A percentile compares a stretch with the other conserved stretches of the same genome.
phyloP scores from a whole-genome alignment of 2,113 vertebrate genomes.

The Empidonax alnorum region DNA sequence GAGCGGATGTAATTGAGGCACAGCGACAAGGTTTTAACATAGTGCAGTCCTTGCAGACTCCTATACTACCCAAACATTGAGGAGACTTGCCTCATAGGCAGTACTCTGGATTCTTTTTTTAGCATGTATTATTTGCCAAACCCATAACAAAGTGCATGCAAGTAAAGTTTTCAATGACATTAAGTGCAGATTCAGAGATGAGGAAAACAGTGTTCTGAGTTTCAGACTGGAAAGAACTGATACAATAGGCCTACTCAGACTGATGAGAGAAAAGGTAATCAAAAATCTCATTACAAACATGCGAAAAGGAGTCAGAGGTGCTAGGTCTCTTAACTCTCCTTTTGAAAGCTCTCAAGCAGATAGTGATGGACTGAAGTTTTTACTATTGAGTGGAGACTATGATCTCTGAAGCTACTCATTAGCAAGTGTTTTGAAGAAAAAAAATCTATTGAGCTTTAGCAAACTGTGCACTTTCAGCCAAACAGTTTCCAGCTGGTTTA shows the following conservation, averaged over 20 bases:
- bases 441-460: not conserved
- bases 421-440: not conserved
- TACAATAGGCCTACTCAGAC: not conserved
- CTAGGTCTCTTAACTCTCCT: not conserved
- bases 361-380: not conserved
- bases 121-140: not conserved
- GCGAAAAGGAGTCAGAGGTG: not conserved
- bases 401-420: not conserved
- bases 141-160: rapidly evolving
- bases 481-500: not conserved
- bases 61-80: not conserved
- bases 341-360: not conserved
- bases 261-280: not conserved
- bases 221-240: not conserved
- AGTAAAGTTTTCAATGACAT: not conserved
- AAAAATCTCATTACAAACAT: not conserved
- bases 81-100: not conserved
- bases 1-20: not conserved
- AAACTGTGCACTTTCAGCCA: not conserved
- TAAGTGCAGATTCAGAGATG: not conserved
- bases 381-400: not conserved
- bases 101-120: not conserved
- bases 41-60: not conserved
- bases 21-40: not conserved
- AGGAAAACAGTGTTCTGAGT: not conserved